Conservation (phyloP, 2,888 invertebrate species). For the Drosophila nigritarsus region DNA sequence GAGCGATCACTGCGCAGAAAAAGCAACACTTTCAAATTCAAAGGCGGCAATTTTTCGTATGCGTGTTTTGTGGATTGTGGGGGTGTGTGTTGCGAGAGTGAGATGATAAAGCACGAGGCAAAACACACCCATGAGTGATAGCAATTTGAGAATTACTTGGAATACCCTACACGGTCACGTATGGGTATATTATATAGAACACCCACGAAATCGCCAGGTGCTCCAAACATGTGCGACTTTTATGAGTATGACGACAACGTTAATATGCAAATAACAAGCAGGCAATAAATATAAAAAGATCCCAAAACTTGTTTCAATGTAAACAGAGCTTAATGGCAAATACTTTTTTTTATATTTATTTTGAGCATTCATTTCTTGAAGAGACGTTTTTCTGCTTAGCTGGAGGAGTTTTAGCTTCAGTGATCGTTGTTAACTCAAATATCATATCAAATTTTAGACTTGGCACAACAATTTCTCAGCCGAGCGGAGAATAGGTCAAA, state of each 20-base stretch:
- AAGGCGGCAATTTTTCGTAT: slow-evolving; percentile 4
- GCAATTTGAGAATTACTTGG: slow-evolving; percentile 27
- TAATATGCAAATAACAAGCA: slow-evolving; percentile 60
- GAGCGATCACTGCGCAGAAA: slow-evolving; percentile 25
- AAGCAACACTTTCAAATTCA: slow-evolving; percentile 48
- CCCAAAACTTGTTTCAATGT: slow-evolving; percentile 30
- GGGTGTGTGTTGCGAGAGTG: slow-evolving; percentile 6
- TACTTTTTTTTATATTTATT: background rate
- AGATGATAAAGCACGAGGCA: slow-evolving; percentile 41
- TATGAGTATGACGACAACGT: slow-evolving; percentile 45
- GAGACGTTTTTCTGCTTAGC: background rate
- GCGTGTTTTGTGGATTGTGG: background rate
- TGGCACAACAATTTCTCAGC: slow-evolving; percentile 3
- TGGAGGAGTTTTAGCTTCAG: background rate
- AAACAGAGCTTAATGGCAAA: background rate
- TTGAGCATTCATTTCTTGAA: background rate
- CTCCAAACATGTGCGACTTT: slow-evolving; percentile 48
- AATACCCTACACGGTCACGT: slow-evolving; percentile 45
- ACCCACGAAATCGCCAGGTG: slow-evolving; percentile 27
- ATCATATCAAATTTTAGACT: slow-evolving; percentile 6
- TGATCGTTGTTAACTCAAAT: slow-evolving; percentile 5
- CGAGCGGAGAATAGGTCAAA: slow-evolving; percentile 20
- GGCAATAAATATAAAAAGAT: slow-evolving; percentile 1
- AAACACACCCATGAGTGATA: slow-evolving; percentile 24
- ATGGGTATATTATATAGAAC: slow-evolving; percentile 28